Base-by-base conservation (phyloP, 2,113 vertebrate species). In the Peromyscus polionotus region DNA sequence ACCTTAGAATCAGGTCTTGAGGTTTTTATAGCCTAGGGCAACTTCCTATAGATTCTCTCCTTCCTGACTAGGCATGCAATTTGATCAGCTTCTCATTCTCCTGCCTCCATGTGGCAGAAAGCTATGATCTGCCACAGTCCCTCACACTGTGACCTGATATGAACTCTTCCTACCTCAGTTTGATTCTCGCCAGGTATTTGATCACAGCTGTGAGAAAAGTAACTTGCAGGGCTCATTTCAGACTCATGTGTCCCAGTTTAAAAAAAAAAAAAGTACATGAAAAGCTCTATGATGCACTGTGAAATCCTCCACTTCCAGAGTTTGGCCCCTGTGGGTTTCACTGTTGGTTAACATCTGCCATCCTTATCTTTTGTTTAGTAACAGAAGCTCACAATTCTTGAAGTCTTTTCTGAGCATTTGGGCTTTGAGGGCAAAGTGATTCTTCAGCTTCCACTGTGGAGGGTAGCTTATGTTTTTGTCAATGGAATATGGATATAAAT, bases 231-330 rank as follows among this genome's bases (percentile, higher is more conserved):
- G 4, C 3, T 81, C 10, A 76, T 83, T 48, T 77, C 19, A 86
- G 5, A 83, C 22, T 26, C 20, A 17, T 33, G 4, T 7, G 2
- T 42, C 12, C 16, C 11, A 16, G 31, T 57, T 67, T 12, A 14
- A 45, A n/a, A 65, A 92, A 90, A 42, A 92, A 86, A 90, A n/a
- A 86, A 90, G 2, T 57, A n/a, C 28, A 16, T 65, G 33, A 70
- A 94, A 80, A 72, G 22, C 57, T 77, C 4, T 1, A 9, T 19
- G 12, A n/a, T 33, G 17, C 80, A 61, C 57, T 77, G 17, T 59
- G 39, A 81, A 33, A 87, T 48, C 31, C 17, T 57, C 36, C 86
- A 7, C 17, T 75, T 26, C 5, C 11, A 88, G 17, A 26, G 67
- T 39, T 57, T n/a, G 36, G 33, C 5, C 45, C 26, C n/a, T 65